Percentiles rank a stretch among this genome's conserved stretches.
Conservation (phyloP, 2,113 vertebrate genomes). For the Odocoileus virginianus region DNA sequence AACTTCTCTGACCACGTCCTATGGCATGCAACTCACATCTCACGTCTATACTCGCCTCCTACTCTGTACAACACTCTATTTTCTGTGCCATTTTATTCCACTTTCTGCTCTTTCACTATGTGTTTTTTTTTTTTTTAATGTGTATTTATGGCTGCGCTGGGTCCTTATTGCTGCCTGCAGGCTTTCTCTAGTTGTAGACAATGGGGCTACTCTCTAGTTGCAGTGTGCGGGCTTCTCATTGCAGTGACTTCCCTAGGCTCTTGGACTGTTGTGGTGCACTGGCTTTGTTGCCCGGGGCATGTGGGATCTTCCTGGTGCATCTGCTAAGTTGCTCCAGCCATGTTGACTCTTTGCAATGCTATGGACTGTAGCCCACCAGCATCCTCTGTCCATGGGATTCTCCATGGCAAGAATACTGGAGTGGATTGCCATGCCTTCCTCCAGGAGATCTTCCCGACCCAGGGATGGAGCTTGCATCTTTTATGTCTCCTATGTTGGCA, state of each 20-base stretch:
- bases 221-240: not conserved
- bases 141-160: not conserved
- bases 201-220: not conserved
- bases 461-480: not conserved
- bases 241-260: not conserved
- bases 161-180: not conserved
- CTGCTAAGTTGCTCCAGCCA: not conserved
- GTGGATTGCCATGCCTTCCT: too few relatives aligned
- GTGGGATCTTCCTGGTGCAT: not conserved
- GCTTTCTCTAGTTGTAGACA: not conserved
- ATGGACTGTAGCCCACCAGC: not conserved
- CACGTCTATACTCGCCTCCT: too few relatives aligned
- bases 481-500: not conserved
- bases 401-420: too few relatives aligned
- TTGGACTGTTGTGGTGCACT: not conserved
- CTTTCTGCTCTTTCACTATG: not conserved
- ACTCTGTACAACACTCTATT: not conserved
- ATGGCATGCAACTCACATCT: not conserved
- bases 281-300: rapidly evolving
- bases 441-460: not conserved
- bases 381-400: not conserved
- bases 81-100: not conserved
- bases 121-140: not conserved
- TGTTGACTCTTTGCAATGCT: not conserved
- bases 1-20: rapidly evolving